These are phyloP conservation scores for Esperia sulphurella DNA, from an alignment of 2,888 invertebrate species.

Conservation along the genomic window DNA sequence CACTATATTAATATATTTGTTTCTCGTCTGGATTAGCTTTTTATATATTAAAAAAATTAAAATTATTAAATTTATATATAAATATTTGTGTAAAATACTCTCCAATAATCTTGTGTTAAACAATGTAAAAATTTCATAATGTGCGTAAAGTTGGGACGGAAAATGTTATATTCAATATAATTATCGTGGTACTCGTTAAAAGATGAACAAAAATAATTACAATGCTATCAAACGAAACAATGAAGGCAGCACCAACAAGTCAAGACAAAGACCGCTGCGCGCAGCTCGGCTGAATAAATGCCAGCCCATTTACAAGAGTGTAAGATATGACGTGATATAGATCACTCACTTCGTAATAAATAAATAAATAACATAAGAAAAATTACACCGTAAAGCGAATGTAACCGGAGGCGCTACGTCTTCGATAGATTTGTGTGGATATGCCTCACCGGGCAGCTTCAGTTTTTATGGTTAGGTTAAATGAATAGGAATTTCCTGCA, in stretches of 20 bases:
- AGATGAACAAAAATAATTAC: constrained; percentile 7
- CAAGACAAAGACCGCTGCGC: constrained; percentile 35
- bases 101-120: too few relatives aligned
- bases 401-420: constrained; percentile 71
- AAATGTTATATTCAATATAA: background rate
- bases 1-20: too few relatives aligned
- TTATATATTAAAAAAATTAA: too few relatives aligned
- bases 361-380: constrained; percentile 80
- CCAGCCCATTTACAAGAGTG: constrained; percentile 75
- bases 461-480: too few relatives aligned
- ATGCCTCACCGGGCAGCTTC: too few relatives aligned
- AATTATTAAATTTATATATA: too few relatives aligned
- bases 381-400: constrained; percentile 79
- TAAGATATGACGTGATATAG: constrained; percentile 79
- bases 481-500: too few relatives aligned
- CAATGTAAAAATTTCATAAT: too few relatives aligned
- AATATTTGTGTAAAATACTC: too few relatives aligned
- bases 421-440: constrained; percentile 41
- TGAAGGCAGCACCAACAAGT: constrained; percentile 26
- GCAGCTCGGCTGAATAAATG: constrained; percentile 56
- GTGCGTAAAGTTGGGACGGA: too few relatives aligned
- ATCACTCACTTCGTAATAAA: constrained; percentile 78
- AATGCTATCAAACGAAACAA: constrained; percentile 21
- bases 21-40: too few relatives aligned
- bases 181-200: background rate